Conservation (phyloP, 1,140 invertebrate species). For the Bilobella aurantiaca region DNA sequence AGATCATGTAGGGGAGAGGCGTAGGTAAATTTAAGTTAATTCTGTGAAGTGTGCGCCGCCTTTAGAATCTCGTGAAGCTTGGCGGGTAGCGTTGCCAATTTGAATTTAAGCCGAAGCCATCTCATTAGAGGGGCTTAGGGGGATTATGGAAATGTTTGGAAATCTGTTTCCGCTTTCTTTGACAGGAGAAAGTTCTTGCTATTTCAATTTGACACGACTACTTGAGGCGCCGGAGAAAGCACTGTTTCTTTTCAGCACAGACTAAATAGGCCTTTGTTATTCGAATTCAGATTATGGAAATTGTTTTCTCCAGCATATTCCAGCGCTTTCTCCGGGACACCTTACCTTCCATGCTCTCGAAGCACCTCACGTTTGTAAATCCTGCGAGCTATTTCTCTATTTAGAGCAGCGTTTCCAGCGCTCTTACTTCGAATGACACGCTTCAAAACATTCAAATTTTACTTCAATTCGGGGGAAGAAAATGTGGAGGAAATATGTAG, state of each 20-base stretch:
- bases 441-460: too few species aligned
- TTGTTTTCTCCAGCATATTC: not conserved
- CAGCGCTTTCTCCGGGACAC: not conserved
- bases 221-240: not conserved
- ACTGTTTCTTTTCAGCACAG: not conserved
- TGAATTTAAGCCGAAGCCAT: not conserved
- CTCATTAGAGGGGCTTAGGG: not conserved
- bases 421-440: too few species aligned
- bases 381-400: too few species aligned
- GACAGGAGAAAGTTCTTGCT: not conserved
- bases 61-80: not conserved
- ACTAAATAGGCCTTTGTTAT: not conserved
- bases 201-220: not conserved
- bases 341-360: too few species aligned
- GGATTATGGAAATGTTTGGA: not conserved
- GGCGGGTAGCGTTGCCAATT: too few species aligned
- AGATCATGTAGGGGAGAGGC: not conserved
- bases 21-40: not conserved
- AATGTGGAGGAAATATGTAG: not conserved
- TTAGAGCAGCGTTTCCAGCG: too few species aligned
- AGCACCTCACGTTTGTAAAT: too few species aligned
- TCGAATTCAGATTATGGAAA: conserved; percentile 6
- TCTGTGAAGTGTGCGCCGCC: not conserved
- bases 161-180: not conserved
- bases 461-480: too few species aligned